A percentile compares a stretch with the other conserved stretches of the same genome.
Evolutionary conservation across 2,888 invertebrate species (phyloP).

Genomic region (Rhagonycha lutea): DNA sequence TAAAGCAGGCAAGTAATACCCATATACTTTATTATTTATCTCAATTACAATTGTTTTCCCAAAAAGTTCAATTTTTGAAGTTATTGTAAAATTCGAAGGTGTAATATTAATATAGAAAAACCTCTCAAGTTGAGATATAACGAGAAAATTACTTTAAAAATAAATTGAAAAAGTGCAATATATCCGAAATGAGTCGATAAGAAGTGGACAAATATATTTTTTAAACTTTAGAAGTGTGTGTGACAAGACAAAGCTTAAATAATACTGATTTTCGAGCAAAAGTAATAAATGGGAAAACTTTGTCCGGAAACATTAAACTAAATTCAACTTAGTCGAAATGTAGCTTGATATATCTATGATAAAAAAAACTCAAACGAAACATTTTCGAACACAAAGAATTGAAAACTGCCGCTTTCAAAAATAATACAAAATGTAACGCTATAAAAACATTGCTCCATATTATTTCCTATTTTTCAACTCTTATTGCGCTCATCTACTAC

Average conservation of each 20-base stretch:
- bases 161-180: neutral
- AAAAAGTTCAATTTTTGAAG: neutral
- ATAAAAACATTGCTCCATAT: conserved; percentile 11
- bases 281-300: conserved; percentile 17
- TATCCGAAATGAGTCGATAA: neutral
- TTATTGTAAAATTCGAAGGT: neutral
- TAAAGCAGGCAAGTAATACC: too few relatives aligned
- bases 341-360: conserved; percentile 6
- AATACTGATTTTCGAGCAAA: conserved; percentile 11
- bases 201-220: neutral
- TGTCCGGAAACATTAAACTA: conserved; percentile 4
- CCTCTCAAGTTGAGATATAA: neutral
- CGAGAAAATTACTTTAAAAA: neutral
- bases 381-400: conserved; percentile 8
- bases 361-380: conserved; percentile 8
- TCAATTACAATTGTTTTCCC: too few relatives aligned
- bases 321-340: conserved; percentile 14
- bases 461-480: conserved; percentile 15
- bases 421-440: conserved; percentile 8
- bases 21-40: too few relatives aligned
- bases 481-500: conserved; percentile 7
- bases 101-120: too few relatives aligned
- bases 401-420: conserved; percentile 7
- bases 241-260: conserved; percentile 14
- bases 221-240: conserved; percentile 7